These are phyloP conservation scores for Carassius gibelio DNA, from an alignment of 2,113 vertebrate genomes.

Conservation along the genomic window DNA sequence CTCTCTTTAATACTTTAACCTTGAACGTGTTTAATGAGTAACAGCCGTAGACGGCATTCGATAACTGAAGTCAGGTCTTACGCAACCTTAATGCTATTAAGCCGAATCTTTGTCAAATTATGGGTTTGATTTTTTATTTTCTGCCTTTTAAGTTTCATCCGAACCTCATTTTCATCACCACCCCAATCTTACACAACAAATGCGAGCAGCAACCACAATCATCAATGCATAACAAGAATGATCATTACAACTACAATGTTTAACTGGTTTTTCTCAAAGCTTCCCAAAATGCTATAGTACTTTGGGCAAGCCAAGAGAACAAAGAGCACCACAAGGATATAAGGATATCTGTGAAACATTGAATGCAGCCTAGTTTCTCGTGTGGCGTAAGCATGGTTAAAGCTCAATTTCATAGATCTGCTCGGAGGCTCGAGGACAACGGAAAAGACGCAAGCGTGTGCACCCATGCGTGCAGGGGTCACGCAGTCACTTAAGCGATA, in stretches of 20 bases:
- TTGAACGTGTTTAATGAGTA: constrained; percentile 43
- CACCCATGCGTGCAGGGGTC: constrained; percentile 22
- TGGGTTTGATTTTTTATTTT: not conserved
- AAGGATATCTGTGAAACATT: constrained; percentile 80
- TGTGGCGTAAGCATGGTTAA: constrained; percentile 50
- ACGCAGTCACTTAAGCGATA: constrained; percentile 22
- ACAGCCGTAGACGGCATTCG: not conserved
- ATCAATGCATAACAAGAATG: constrained; percentile 81
- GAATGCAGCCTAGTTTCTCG: constrained; percentile 35
- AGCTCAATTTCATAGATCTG: not conserved
- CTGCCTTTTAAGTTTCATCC: constrained; percentile 77
- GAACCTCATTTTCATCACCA: constrained; percentile 88
- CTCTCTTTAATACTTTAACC: not conserved
- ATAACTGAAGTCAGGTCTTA: constrained; percentile 20
- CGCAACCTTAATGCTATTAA: not conserved
- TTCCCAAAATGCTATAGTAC: constrained; percentile 80
- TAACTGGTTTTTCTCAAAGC: constrained; percentile 87
- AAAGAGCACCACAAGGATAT: constrained; percentile 91
- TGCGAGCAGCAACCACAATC: constrained; percentile 91
- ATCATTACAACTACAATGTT: constrained; percentile 82
- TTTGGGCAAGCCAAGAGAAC: constrained; percentile 95
- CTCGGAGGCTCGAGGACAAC: not conserved
- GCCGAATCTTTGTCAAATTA: not conserved
- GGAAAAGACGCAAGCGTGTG: not conserved
- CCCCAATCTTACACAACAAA: constrained; percentile 94